Evolutionary conservation across 2,888 invertebrate genomes (phyloP).

Genomic region (Hyposoter didymator): DNA sequence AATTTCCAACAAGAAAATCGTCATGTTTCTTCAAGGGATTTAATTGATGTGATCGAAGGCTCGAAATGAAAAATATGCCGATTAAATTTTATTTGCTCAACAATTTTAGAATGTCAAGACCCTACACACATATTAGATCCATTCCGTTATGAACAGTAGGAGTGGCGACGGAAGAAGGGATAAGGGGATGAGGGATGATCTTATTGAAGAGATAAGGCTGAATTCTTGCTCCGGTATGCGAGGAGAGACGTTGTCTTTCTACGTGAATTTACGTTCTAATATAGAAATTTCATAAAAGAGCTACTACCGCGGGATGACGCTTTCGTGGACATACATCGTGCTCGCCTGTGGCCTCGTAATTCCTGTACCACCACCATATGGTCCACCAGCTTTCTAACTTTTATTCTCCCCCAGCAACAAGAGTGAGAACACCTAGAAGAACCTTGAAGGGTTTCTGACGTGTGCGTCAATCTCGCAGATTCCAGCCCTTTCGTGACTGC

Average conservation of each 20-base stretch:
- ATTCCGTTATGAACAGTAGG: background rate
- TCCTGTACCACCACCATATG: constrained; percentile 42
- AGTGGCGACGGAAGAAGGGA: background rate
- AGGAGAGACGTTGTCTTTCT: constrained; percentile 33
- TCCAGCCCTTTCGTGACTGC: constrained; percentile 53
- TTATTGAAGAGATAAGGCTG: constrained; percentile 58
- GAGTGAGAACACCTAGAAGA: too few species aligned
- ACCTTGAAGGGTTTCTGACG: too few species aligned
- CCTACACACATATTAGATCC: constrained; percentile 8
- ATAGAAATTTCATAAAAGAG: constrained; percentile 73
- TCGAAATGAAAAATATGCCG: background rate
- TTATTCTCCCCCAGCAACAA: constrained; percentile 42
- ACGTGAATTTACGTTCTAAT: constrained; percentile 71
- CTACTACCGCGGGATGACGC: constrained; percentile 27
- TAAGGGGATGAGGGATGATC: constrained; percentile 29
- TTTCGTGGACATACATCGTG: constrained; percentile 20
- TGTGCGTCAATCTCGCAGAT: constrained; percentile 53
- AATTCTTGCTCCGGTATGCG: constrained; percentile 58
- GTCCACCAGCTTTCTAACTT: constrained; percentile 19
- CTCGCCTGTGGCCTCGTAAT: constrained; percentile 13
- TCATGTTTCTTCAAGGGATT: background rate
- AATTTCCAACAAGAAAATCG: background rate
- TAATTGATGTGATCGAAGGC: background rate
- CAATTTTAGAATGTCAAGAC: background rate
- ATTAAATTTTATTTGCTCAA: background rate